Percentiles rank a stretch among this genome's conserved stretches.
These are phyloP conservation scores for Arrhamphus sclerolepis DNA, from an alignment of 2,797 vertebrate species.

Conservation along the genomic window DNA sequence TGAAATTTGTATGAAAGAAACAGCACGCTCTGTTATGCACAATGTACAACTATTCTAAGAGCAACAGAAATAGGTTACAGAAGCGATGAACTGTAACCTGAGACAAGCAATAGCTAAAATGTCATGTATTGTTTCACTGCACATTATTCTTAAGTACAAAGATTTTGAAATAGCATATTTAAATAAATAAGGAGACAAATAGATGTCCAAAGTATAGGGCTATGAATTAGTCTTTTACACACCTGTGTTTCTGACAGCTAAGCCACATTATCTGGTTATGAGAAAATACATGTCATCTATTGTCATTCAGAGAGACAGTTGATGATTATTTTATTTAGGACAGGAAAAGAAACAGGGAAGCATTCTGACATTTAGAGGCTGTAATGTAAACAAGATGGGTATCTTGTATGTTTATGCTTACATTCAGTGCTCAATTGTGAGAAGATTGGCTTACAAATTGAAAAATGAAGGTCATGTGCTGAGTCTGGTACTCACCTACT, in stretches of 20 bases:
- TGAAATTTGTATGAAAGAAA: constrained; percentile 37
- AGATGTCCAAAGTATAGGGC: constrained; percentile 1
- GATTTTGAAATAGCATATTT: background rate
- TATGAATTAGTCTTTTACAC: constrained; percentile 7
- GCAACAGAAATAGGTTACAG: background rate
- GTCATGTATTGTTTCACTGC: background rate
- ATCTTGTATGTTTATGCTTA: constrained; percentile 81
- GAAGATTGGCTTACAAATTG: constrained; percentile 84
- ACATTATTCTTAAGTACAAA: background rate
- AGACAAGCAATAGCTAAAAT: too few species aligned
- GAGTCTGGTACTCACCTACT: constrained; percentile 63
- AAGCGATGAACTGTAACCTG: too few species aligned
- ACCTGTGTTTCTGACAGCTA: constrained; percentile 13
- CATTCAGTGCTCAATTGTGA: constrained; percentile 79
- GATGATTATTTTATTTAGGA: constrained; percentile 74
- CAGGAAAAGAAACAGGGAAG: constrained; percentile 52
- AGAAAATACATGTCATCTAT: constrained; percentile 48
- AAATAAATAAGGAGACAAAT: background rate
- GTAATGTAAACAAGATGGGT: constrained; percentile 84
- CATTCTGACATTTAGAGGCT: constrained; percentile 60
- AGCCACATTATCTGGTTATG: constrained; percentile 26
- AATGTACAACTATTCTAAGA: constrained; percentile 17
- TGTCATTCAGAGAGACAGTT: constrained; percentile 57
- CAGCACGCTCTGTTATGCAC: constrained; percentile 13
- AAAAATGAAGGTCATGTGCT: constrained; percentile 84